Percentiles rank a stretch among this genome's conserved stretches.
These are phyloP conservation scores for Amia ocellicauda DNA, from an alignment of 2,113 vertebrate species.

Conservation along the genomic window DNA sequence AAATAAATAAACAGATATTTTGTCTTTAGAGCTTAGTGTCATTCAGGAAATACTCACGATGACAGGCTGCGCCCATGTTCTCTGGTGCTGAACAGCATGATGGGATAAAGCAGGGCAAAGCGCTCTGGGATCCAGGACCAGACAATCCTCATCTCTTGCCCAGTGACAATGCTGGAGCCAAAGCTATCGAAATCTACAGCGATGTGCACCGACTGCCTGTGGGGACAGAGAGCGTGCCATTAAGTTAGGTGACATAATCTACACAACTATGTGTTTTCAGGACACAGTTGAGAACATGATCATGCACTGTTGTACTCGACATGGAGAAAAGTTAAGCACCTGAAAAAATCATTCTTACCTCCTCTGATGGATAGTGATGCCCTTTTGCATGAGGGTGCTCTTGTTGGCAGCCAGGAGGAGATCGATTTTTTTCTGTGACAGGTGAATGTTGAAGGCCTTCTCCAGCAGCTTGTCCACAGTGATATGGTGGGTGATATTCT, in stretches of 20 bases:
- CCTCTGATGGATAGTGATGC: conserved; percentile 69
- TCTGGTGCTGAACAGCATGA: conserved; percentile 66
- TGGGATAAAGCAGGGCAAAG: conserved; percentile 74
- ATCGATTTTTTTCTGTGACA: conserved; percentile 77
- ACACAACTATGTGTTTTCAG: no score
- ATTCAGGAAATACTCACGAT: conserved; percentile 54
- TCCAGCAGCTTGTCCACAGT: conserved; percentile 65
- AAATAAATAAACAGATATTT: no score
- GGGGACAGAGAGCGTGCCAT: neutral
- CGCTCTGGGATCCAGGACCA: conserved; percentile 89
- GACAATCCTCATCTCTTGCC: conserved; percentile 75
- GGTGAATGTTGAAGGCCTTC: conserved; percentile 71
- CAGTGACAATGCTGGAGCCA: conserved; percentile 67
- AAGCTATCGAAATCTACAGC: conserved; percentile 69
- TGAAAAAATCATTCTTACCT: conserved; percentile 53
- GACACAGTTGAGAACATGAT: no score
- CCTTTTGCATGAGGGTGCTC: conserved; percentile 68
- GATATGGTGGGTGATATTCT: conserved; percentile 64
- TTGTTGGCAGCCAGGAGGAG: conserved; percentile 80
- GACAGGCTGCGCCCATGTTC: conserved; percentile 69
- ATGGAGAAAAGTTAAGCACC: no score
- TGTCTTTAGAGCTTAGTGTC: no score
- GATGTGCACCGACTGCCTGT: conserved; percentile 65
- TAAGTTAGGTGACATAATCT: neutral
- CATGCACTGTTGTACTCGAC: no score